Evolutionary conservation across 2,888 invertebrate genomes (phyloP).

Genomic region (Drosophila ezoana): DNA sequence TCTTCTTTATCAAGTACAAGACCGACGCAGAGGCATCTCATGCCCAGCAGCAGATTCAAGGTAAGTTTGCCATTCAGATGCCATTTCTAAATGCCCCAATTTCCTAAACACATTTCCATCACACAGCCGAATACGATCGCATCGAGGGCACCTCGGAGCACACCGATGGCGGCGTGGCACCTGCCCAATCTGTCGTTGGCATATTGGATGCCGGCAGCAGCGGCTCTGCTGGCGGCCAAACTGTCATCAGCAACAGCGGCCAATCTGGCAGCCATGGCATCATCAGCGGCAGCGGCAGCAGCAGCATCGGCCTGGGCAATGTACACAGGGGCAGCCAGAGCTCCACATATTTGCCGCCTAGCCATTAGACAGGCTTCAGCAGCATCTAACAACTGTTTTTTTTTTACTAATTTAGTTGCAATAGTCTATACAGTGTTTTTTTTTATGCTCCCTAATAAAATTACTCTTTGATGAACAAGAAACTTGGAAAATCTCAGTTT

Average conservation of each 20-base stretch:
- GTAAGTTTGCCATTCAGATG: conserved; percentile 48
- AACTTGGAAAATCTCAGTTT: no score
- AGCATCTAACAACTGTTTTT: conserved; percentile 25
- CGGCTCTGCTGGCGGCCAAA: conserved; percentile 24
- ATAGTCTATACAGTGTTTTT: conserved; percentile 38
- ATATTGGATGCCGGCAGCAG: conserved; percentile 66
- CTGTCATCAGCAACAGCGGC: conserved; percentile 12
- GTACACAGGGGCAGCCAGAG: conserved; percentile 49
- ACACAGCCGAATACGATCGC: conserved; percentile 81
- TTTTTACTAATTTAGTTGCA: conserved; percentile 45
- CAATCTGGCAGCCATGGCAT: conserved; percentile 18
- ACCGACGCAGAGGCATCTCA: conserved; percentile 83
- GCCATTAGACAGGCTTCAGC: conserved; percentile 41
- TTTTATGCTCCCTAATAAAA: conserved; percentile 30
- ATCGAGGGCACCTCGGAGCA: conserved; percentile 82
- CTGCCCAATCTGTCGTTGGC: conserved; percentile 82
- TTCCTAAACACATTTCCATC: not conserved
- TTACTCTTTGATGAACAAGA: not conserved
- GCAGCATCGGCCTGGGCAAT: not conserved
- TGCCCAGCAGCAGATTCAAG: conserved; percentile 83
- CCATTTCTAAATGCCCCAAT: no score
- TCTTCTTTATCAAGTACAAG: conserved; percentile 84
- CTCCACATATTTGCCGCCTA: conserved; percentile 69
- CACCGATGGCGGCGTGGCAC: conserved; percentile 81
- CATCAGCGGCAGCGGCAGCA: conserved; percentile 23